Evolutionary conservation across 2,113 vertebrate genomes (phyloP).

Genomic region (Malurus melanocephalus): DNA sequence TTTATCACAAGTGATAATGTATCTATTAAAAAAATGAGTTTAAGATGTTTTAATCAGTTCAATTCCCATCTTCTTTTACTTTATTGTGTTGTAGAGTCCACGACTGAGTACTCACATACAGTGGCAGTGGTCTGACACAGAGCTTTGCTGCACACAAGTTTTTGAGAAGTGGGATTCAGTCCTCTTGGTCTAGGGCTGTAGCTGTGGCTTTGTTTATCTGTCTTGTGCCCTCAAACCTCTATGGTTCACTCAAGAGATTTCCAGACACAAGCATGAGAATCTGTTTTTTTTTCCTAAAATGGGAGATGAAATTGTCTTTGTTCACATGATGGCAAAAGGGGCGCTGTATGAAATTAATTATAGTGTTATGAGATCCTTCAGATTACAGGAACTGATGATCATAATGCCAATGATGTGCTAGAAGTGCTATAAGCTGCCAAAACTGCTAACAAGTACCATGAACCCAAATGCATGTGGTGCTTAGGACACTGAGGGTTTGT

Average conservation of each 20-base stretch:
- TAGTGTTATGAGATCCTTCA: accelerated
- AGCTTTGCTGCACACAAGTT: neutral
- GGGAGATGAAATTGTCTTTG: neutral
- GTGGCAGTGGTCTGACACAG: neutral
- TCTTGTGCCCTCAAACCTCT: neutral
- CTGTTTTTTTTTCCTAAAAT: neutral
- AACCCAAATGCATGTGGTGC: neutral
- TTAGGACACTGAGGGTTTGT: neutral
- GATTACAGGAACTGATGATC: neutral
- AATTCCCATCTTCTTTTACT: neutral
- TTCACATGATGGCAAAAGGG: neutral
- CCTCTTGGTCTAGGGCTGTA: neutral
- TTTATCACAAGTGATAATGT: neutral
- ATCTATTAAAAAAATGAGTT: neutral
- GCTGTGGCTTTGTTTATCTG: neutral
- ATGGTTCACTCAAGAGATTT: neutral
- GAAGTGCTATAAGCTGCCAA: neutral
- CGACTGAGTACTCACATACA: neutral
- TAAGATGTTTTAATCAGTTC: neutral
- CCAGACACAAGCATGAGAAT: accelerated
- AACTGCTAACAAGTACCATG: neutral
- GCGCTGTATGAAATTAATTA: neutral
- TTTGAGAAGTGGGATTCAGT: neutral
- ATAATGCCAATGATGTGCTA: accelerated
- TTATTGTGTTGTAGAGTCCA: neutral